Evolutionary conservation across 2,797 vertebrate species (phyloP).

Genomic region (Neosilurus mollespiculum): DNA sequence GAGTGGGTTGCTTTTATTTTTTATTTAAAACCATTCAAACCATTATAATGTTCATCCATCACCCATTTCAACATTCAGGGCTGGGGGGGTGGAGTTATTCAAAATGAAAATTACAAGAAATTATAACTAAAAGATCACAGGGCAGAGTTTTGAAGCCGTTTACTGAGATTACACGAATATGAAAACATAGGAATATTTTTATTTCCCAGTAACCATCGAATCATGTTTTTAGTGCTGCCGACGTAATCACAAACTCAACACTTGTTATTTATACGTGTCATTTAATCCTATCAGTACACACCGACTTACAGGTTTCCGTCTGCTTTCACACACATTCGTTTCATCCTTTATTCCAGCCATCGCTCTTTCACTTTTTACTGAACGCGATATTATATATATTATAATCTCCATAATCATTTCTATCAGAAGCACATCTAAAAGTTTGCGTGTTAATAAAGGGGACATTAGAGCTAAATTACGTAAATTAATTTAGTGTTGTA

Average conservation of each 20-base stretch:
- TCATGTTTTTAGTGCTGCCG: background rate
- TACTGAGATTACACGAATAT: too few species aligned
- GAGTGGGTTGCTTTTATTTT: too few species aligned
- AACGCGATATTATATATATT: too few species aligned
- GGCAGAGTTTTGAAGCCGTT: background rate
- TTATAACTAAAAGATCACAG: background rate
- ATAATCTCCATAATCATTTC: too few species aligned
- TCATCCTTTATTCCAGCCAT: background rate
- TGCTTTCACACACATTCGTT: background rate
- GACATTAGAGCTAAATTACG: too few species aligned
- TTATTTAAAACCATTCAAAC: slow-evolving; percentile 3
- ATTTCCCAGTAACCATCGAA: background rate
- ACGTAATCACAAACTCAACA: background rate
- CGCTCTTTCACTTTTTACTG: too few species aligned
- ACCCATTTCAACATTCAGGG: background rate
- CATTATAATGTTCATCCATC: background rate
- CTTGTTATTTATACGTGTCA: background rate
- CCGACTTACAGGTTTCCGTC: background rate
- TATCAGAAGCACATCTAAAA: too few species aligned
- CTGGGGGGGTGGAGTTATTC: too few species aligned
- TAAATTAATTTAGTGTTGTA: too few species aligned
- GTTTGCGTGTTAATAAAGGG: too few species aligned
- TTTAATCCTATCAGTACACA: background rate
- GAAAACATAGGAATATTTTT: too few species aligned
- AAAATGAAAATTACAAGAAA: background rate